phyloP scores from a whole-genome alignment of 2,113 vertebrate species.

The Percopsis transmontana region DNA sequence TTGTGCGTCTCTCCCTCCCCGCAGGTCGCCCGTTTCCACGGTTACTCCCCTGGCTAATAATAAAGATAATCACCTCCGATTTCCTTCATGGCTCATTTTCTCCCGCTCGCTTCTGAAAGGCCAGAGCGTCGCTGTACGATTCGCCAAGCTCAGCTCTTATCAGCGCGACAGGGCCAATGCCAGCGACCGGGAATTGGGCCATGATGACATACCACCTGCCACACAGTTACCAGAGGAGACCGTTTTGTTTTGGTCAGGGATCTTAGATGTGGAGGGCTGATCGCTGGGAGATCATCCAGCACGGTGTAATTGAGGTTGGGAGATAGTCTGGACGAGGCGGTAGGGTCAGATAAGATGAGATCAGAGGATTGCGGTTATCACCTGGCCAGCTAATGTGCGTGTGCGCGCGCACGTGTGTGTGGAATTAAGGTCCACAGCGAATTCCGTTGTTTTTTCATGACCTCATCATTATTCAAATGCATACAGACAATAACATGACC shows the following conservation, averaged over 20 bases:
- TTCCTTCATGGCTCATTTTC: slow-evolving; percentile 76
- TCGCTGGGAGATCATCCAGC: slow-evolving; percentile 58
- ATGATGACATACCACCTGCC: slow-evolving; percentile 63
- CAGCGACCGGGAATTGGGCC: slow-evolving; percentile 24
- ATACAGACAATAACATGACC: no score
- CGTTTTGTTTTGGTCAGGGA: slow-evolving; percentile 47
- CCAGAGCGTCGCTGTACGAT: slow-evolving; percentile 63
- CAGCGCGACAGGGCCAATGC: slow-evolving; percentile 33
- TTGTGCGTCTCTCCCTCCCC: slow-evolving; percentile 36
- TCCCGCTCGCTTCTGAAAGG: slow-evolving; percentile 61
- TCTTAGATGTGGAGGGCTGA: slow-evolving; percentile 51
- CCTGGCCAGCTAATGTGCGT: slow-evolving; percentile 19
- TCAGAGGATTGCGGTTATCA: slow-evolving; percentile 50
- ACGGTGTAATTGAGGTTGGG: slow-evolving; percentile 54
- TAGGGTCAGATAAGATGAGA: slow-evolving; percentile 56
- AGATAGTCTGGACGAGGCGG: slow-evolving; percentile 34
- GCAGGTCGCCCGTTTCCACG: slow-evolving; percentile 60
- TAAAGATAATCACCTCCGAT: slow-evolving; percentile 77
- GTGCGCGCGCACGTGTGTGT: no score
- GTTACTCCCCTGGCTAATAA: slow-evolving; percentile 72
- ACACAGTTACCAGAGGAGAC: slow-evolving; percentile 55
- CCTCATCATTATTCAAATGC: no score
- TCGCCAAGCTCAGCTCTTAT: slow-evolving; percentile 63
- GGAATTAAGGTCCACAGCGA: no score
- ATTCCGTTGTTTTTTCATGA: no score